Percentiles rank a stretch among this genome's conserved stretches.
These are phyloP conservation scores for Zaprionus gabonicus DNA, from an alignment of 1,140 invertebrate species.

Conservation along the genomic window DNA sequence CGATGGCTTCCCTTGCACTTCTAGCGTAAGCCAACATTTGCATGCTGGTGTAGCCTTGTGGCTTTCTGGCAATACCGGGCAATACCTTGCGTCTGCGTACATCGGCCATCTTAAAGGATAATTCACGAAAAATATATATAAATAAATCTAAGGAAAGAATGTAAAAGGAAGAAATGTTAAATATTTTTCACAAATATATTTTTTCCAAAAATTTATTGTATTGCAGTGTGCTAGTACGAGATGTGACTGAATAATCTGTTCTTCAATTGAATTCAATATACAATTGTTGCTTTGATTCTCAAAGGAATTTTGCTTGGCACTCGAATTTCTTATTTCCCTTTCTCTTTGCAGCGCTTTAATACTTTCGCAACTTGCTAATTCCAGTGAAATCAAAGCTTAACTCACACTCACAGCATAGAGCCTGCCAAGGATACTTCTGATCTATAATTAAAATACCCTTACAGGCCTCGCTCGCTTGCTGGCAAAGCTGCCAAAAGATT, in stretches of 20 bases:
- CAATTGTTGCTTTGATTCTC: not conserved
- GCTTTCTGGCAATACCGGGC: too few species aligned
- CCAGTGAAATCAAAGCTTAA: not conserved
- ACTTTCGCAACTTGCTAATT: slow-evolving; percentile 1
- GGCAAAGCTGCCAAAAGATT: slow-evolving; percentile 43
- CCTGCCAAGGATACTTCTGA: not conserved
- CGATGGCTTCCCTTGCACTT: too few species aligned
- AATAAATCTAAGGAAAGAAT: too few species aligned
- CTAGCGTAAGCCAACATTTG: too few species aligned
- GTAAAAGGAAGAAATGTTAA: too few species aligned
- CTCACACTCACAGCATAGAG: not conserved
- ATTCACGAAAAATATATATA: too few species aligned
- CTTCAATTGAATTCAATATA: not conserved
- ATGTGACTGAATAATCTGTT: too few species aligned
- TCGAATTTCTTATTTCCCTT: not conserved
- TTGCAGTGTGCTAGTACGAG: not conserved
- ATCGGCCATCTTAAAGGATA: too few species aligned
- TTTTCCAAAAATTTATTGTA: too few species aligned
- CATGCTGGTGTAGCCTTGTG: too few species aligned
- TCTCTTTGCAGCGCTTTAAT: not conserved
- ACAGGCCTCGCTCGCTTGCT: slow-evolving; percentile 6
- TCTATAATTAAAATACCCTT: slow-evolving; percentile 14
- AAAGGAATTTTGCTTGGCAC: not conserved
- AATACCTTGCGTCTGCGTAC: too few species aligned
- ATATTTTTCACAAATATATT: too few species aligned